A percentile compares a stretch with the other conserved stretches of the same genome.
phyloP scores from a whole-genome alignment of 2,797 vertebrate species.

The Emys orbicularis region DNA sequence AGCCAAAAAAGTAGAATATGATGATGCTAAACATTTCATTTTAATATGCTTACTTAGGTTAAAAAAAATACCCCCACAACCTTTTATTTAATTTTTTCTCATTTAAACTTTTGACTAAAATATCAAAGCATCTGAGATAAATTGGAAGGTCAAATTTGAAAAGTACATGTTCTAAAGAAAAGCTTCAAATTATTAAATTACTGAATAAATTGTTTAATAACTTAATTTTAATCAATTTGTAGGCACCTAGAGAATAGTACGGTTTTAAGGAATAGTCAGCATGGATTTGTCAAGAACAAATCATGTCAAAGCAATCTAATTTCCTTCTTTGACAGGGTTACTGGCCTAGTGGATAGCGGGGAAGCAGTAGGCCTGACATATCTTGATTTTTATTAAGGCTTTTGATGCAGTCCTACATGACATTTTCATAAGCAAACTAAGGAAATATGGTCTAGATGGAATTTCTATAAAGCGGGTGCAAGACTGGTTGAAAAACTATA shows the following conservation, averaged over 20 bases:
- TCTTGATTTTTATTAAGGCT: background rate
- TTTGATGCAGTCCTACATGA: background rate
- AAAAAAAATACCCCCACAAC: background rate
- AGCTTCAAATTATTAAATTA: background rate
- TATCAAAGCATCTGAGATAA: background rate
- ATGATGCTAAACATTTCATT: background rate
- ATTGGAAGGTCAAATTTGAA: background rate
- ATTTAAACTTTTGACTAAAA: background rate
- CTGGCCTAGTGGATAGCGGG: background rate
- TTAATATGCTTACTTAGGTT: background rate
- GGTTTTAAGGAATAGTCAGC: no score
- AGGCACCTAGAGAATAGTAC: no score
- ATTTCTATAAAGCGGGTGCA: no score
- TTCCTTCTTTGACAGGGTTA: background rate
- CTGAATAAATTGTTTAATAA: no score
- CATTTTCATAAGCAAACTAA: background rate
- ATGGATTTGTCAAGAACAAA: background rate
- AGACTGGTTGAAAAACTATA: no score
- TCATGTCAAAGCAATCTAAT: background rate
- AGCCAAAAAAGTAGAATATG: background rate
- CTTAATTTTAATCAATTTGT: no score
- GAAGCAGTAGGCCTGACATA: background rate
- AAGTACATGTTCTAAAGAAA: background rate
- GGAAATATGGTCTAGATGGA: no score
- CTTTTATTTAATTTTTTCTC: conserved; percentile 24